Percentiles rank a stretch among this genome's conserved stretches.
Evolutionary conservation across 1,140 invertebrate species (phyloP).

Genomic region (Mactra quadrangularis): DNA sequence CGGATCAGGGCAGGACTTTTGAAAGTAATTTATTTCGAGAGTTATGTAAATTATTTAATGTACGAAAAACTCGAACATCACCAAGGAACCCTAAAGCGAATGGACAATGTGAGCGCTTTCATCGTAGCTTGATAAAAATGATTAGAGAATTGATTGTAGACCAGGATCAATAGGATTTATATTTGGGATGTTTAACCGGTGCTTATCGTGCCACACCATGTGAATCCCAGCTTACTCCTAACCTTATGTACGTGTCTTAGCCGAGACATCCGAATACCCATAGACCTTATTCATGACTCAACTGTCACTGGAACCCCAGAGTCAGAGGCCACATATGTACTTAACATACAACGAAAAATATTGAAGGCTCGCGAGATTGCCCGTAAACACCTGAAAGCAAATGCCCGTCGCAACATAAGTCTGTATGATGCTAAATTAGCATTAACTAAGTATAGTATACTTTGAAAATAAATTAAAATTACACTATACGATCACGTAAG

Average conservation of each 20-base stretch:
- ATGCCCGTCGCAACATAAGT: background rate
- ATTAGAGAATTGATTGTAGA: background rate
- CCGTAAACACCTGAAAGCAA: background rate
- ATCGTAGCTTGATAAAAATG: background rate
- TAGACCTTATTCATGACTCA: background rate
- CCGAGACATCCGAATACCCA: constrained; percentile 3
- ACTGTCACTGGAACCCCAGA: background rate
- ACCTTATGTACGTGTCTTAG: background rate
- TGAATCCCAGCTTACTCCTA: background rate
- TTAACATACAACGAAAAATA: background rate
- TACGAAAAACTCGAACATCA: constrained; percentile 35
- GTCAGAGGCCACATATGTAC: background rate
- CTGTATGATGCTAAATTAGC: background rate
- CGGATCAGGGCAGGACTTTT: constrained; percentile 47
- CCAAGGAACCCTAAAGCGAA: constrained; percentile 11
- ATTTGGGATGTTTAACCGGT: background rate
- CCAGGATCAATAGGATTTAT: constrained; percentile 1
- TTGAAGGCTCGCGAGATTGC: background rate
- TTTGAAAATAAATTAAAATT: too few species aligned
- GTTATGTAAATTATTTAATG: constrained; percentile 39
- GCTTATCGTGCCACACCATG: background rate
- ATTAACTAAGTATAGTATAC: background rate
- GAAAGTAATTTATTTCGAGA: constrained; percentile 49
- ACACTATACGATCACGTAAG: too few species aligned
- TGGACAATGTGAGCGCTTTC: background rate